Evolutionary conservation across 2,113 vertebrate species (phyloP), one percentile per base, ranked within the genome.

Genomic region (Crotalus viridis): DNA sequence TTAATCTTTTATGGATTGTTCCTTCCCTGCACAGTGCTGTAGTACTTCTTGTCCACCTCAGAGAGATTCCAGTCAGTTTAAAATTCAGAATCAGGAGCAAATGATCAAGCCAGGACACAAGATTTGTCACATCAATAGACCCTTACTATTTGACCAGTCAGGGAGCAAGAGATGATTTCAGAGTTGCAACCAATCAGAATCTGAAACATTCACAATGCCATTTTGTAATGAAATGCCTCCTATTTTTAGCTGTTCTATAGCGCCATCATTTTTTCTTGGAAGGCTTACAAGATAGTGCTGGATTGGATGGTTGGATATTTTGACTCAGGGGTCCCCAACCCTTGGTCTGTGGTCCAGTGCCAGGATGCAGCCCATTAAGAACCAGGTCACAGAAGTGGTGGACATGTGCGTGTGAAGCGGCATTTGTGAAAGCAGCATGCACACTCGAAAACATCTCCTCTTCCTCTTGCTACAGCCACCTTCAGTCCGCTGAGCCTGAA

Each of bases 401-500:
- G 28, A 2, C 64, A 69, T 33, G 12, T 0, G 0, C 0, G 5
- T 3, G 0, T 69, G 64, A 69, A 69, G 28, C 1, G 15, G 2
- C 12, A 33, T 69, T 69, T 69, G 28, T 69, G 64, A 69, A 69
- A 69, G 64, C 0, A 0, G 2, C 28, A 69, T 69, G 2, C 64
- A 33, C 13, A 69, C 2, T 1, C 5, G 0, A 33, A 69, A 33
- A 0, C 28, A 33, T 69, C 12, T 5, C 28, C 4, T 5, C 61
- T 69, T 5, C 15, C 13, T 12, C 5, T 5, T 33, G 2, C 13
- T 0, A 0, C 28, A 15, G 28, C 13, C 5, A 33, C 64, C 0
- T 0, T 2, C 64, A 69, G 64, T 33, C 64, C 0, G 5, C 13
- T 69, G 64, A 33, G 1, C 28, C n/a, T 28, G 64, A 69, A 33